phyloP scores from a whole-genome alignment of 2,113 vertebrate species.

The Patagioenas fasciata region DNA sequence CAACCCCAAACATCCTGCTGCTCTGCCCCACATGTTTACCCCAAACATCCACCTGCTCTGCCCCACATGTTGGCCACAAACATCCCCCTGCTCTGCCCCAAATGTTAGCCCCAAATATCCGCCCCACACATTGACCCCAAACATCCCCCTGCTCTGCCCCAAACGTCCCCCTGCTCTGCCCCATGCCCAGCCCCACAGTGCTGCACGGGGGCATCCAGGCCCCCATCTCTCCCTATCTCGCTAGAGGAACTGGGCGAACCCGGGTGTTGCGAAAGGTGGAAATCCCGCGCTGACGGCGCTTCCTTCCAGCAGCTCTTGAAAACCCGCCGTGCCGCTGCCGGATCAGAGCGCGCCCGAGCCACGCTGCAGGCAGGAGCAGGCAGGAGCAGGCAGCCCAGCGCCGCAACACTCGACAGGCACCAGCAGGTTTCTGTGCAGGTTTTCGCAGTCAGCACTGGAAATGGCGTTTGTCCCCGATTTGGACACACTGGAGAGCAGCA shows the following conservation, averaged over 20 bases:
- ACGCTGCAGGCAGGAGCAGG: neutral
- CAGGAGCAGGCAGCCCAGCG: neutral
- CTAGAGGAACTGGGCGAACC: neutral
- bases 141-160: too few species aligned
- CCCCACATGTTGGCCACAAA: too few species aligned
- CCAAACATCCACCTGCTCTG: too few species aligned
- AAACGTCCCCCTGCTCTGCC: too few species aligned
- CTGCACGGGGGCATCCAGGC: neutral
- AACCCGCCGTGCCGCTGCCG: rapidly evolving
- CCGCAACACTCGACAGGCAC: neutral
- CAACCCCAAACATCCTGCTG: too few species aligned
- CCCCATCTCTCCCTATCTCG: neutral
- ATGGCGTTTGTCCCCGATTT: slow-evolving; percentile 28
- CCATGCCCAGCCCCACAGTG: too few species aligned
- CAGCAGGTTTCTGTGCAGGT: neutral
- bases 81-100: too few species aligned
- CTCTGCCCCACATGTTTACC: too few species aligned
- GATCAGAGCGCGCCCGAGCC: neutral
- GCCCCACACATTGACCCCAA: too few species aligned
- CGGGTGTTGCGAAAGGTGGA: neutral
- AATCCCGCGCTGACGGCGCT: neutral
- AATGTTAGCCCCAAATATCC: too few species aligned
- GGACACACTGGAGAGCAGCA: slow-evolving; percentile 24
- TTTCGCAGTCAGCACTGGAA: rapidly evolving
- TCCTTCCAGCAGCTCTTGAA: slow-evolving; percentile 41